phyloP scores from a whole-genome alignment of 2,113 vertebrate species.

The Echinops telfairi region DNA sequence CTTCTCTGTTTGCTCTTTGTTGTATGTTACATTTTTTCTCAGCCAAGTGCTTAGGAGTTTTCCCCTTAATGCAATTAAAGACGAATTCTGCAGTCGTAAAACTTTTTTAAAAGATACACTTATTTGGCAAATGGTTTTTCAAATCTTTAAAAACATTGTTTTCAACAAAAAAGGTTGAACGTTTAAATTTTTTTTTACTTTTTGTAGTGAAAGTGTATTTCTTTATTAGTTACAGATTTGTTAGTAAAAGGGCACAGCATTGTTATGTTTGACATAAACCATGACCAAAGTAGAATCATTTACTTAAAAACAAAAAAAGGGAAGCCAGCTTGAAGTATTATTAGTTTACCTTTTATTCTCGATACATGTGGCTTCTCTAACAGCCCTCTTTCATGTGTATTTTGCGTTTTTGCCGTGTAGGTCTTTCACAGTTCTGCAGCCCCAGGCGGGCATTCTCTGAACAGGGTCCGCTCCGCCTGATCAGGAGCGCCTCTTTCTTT shows the following conservation, averaged over 20 bases:
- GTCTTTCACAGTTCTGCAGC: slow-evolving; percentile 99
- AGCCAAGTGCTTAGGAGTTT: slow-evolving; percentile 19
- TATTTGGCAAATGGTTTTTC: neutral
- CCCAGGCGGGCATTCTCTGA: slow-evolving; percentile 99
- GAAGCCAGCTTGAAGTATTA: slow-evolving; percentile 53
- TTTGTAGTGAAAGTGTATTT: slow-evolving; percentile 44
- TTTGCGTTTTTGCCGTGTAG: slow-evolving; percentile 94
- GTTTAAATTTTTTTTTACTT: slow-evolving; percentile 58
- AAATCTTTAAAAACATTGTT: slow-evolving; percentile 37
- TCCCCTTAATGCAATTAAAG: neutral
- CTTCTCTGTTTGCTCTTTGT: slow-evolving; percentile 30
- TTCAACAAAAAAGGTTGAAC: slow-evolving; percentile 57
- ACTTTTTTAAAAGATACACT: slow-evolving; percentile 71
- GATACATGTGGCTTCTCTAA: slow-evolving; percentile 88
- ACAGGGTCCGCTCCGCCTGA: slow-evolving; percentile 99
- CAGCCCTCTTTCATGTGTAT: slow-evolving; percentile 89
- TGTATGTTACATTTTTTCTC: slow-evolving; percentile 56
- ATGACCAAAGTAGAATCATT: neutral
- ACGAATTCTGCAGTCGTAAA: slow-evolving; percentile 45
- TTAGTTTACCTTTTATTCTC: slow-evolving; percentile 75
- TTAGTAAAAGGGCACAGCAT: slow-evolving; percentile 47
- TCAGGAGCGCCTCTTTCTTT: slow-evolving; percentile 99
- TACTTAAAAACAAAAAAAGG: slow-evolving; percentile 53
- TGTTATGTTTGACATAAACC: slow-evolving; percentile 65
- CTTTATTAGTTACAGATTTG: slow-evolving; percentile 50